Base-by-base conservation (phyloP, 2,797 vertebrate species). In the Hydrolagus colliei region DNA sequence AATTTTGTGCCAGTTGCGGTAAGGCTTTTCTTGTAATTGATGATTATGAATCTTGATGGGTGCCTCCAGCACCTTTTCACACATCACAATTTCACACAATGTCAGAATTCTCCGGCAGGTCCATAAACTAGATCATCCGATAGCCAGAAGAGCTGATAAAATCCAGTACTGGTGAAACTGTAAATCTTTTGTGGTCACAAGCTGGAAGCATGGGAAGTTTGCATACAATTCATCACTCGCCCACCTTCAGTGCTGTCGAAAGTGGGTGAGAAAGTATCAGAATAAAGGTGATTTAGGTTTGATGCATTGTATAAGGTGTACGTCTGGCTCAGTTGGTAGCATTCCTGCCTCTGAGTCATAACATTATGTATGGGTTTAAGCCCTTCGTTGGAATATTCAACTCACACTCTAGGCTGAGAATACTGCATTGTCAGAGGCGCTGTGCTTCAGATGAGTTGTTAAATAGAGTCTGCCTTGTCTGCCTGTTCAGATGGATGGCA, bases 151-250 rank as follows among this genome's bases (percentile, higher is more conserved):
- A 79, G 77, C 77, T 22, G n/a, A 32, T 79, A 79, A 65, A 77
- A 79, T 79, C 61, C 41, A 79, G 27, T 27, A 22, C 27, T 22
- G 11, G n/a, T 79, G 61, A 79, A 63, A 79, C n/a, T 79, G 63
- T 79, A 63, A 65, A 27, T 79, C 12, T 65, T 65, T 79, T 79
- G n/a, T 27, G 77, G 63, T 79, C 77, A 32, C 22, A 14, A 63
- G 61, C 22, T 27, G 63, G 61, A 79, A 16, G n/a, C 61, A 65
- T 14, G 22, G 61, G 20, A 79, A 13, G 61, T 63, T 62, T 22
- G 63, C 61, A 63, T 13, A 79, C 4, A 79, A 79, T 63, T 79
- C 32, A 65, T 79, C 77, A 27, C 13, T n/a, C 12, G 62, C 27
- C 20, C 22, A 79, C 14, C 62, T 22, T 63, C 61, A 63, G 12